These are phyloP conservation scores for Eilema sororculum DNA, from an alignment of 2,888 invertebrate species.

Conservation along the genomic window DNA sequence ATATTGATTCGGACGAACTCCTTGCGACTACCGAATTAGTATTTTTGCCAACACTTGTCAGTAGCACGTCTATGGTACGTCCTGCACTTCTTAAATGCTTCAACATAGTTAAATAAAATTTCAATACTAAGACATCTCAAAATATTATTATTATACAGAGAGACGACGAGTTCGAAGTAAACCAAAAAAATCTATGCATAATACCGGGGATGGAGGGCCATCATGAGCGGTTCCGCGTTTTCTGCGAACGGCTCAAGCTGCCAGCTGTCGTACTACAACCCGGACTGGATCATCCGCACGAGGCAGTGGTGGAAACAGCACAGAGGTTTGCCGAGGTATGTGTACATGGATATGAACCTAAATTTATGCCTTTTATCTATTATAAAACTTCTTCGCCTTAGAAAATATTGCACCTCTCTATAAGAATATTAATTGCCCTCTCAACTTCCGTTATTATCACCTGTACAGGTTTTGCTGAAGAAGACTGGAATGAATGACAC, in stretches of 20 bases:
- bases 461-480: constrained; percentile 24
- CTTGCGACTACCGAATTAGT: constrained; percentile 65
- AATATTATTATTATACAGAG: constrained; percentile 49
- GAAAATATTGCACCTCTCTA: not conserved
- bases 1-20: constrained; percentile 67
- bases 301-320: constrained; percentile 57
- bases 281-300: constrained; percentile 18
- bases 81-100: not conserved
- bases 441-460: not conserved
- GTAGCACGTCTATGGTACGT: constrained; percentile 13
- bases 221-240: constrained; percentile 51
- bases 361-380: no score
- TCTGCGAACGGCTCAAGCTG: no score
- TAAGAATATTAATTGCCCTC: not conserved
- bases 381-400: no score
- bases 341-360: not conserved
- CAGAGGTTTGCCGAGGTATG: constrained; percentile 54
- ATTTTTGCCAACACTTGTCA: constrained; percentile 58
- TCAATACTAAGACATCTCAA: not conserved
- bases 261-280: no score
- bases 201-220: constrained; percentile 66
- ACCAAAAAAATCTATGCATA: no score
- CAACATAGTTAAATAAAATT: not conserved
- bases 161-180: no score
- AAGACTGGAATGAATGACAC: no score